These are phyloP conservation scores for Gobiocypris rarus DNA, from an alignment of 2,113 vertebrate genomes.

Conservation along the genomic window DNA sequence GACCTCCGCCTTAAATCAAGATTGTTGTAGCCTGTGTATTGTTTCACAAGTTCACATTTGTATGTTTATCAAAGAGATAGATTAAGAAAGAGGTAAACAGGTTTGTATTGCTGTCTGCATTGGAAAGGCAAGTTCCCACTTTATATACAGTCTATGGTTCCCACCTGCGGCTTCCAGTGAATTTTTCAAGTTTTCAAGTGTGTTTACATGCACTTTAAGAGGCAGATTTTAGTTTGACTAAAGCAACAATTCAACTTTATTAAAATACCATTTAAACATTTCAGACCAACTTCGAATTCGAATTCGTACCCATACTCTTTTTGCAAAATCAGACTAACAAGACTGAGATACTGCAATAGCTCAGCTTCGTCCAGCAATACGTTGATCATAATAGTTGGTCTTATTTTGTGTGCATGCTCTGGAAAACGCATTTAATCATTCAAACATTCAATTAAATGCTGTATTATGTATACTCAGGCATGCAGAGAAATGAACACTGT, in stretches of 20 bases:
- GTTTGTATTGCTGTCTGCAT: background rate
- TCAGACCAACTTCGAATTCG: too few relatives aligned
- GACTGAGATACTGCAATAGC: background rate
- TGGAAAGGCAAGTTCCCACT: background rate
- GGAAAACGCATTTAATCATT: background rate
- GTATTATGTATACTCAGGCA: too few relatives aligned
- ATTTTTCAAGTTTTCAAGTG: background rate
- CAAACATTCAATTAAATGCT: background rate
- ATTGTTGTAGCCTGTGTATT: background rate
- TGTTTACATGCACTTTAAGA: background rate
- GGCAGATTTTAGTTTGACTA: background rate
- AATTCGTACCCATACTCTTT: too few relatives aligned
- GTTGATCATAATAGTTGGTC: background rate
- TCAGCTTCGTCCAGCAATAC: background rate
- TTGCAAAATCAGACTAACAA: background rate
- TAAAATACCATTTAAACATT: background rate
- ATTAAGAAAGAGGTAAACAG: background rate
- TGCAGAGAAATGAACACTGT: background rate
- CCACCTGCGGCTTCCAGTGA: background rate
- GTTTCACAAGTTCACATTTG: conserved; percentile 10
- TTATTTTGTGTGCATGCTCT: background rate
- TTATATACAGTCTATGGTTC: too few relatives aligned
- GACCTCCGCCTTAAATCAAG: background rate
- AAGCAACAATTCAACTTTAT: background rate
- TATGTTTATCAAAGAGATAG: background rate